Conservation (phyloP, 2,797 vertebrate genomes). For the Peromyscus melanophrys region DNA sequence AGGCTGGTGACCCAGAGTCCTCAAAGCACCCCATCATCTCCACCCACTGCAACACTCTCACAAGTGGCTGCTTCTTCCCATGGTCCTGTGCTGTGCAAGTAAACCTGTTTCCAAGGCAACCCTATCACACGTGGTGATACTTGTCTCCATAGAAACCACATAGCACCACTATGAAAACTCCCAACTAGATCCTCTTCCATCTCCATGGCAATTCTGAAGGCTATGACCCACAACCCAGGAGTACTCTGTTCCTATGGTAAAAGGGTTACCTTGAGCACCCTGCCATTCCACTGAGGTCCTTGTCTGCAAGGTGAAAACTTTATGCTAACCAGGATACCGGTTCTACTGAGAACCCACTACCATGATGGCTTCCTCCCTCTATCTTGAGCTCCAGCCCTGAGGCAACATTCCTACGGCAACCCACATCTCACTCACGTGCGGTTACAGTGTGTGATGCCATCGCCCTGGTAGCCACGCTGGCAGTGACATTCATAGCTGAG, state of each 20-base stretch:
- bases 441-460: slow-evolving; percentile 95
- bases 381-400: not conserved
- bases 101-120: slow-evolving; percentile 67
- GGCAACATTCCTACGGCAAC: slow-evolving; percentile 1
- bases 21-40: not conserved
- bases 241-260: slow-evolving; percentile 8
- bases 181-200: not conserved
- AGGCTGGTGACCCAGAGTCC: too few relatives aligned
- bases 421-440: slow-evolving; percentile 92
- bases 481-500: slow-evolving; percentile 96
- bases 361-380: not conserved
- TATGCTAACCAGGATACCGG: not conserved
- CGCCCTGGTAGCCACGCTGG: slow-evolving; percentile 94
- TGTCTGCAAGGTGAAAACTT: not conserved
- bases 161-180: slow-evolving; percentile 24
- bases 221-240: not conserved
- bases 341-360: not conserved
- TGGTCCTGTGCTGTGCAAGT: not conserved
- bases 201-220: slow-evolving; percentile 39
- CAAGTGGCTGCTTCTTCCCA: not conserved
- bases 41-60: not conserved
- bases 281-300: not conserved
- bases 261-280: not conserved
- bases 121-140: not conserved
- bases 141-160: slow-evolving; percentile 64